Evolutionary conservation across 2,113 vertebrate genomes (phyloP).

Genomic region (Trogon surrucura): DNA sequence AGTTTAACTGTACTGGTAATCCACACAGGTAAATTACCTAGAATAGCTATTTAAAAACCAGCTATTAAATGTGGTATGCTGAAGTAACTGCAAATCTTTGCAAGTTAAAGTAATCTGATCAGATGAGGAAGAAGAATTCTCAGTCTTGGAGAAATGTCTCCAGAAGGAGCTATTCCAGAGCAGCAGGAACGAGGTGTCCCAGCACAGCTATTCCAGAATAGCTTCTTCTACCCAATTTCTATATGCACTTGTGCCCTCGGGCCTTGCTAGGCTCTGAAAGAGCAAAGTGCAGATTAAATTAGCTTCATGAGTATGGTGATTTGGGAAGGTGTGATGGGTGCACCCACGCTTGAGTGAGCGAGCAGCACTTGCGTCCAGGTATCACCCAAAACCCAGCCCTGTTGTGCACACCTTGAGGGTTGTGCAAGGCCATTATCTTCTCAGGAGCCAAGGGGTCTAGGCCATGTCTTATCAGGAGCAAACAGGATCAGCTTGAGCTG

Average conservation of each 20-base stretch:
- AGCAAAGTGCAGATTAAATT: neutral
- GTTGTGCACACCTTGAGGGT: neutral
- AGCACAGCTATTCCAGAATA: fast-evolving
- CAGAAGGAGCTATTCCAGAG: neutral
- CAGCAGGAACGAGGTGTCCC: neutral
- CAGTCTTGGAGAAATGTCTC: neutral
- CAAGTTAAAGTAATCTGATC: neutral
- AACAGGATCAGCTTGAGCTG: fast-evolving
- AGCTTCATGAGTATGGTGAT: neutral
- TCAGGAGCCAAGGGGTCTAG: neutral
- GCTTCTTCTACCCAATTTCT: neutral
- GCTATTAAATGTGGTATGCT: neutral
- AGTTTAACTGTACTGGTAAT: neutral
- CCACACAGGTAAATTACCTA: neutral
- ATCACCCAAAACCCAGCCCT: neutral
- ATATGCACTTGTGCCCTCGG: fast-evolving
- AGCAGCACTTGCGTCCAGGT: neutral
- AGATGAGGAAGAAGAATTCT: neutral
- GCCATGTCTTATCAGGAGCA: neutral
- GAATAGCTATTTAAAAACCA: neutral
- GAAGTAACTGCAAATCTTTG: neutral
- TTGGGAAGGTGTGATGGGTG: neutral
- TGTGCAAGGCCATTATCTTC: neutral
- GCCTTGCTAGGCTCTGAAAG: neutral
- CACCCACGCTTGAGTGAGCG: neutral